Evolutionary conservation across 23 tunicate species (phyloP).

Genomic region (Trididemnum miniatum): DNA sequence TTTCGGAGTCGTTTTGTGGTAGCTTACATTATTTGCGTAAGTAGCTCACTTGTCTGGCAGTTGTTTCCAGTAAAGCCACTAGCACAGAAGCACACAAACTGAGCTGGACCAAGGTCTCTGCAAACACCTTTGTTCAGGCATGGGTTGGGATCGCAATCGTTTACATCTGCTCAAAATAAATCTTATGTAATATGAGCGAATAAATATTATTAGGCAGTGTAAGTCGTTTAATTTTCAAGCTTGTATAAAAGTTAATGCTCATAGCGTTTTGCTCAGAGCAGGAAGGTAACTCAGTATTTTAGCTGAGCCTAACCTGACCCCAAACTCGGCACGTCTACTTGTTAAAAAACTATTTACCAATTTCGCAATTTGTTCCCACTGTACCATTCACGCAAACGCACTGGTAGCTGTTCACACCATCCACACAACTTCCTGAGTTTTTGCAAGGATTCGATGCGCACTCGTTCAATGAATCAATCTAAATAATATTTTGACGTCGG

Average conservation of each 20-base stretch:
- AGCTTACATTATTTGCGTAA: too few relatives aligned
- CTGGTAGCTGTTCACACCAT: slow-evolving; percentile 32
- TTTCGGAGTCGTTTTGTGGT: too few relatives aligned
- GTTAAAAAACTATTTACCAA: slow-evolving; percentile 18
- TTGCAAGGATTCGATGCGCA: slow-evolving; percentile 71
- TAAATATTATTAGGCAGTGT: too few relatives aligned
- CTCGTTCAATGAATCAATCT: slow-evolving; percentile 73
- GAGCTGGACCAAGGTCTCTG: slow-evolving; percentile 39
- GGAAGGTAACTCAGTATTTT: neutral
- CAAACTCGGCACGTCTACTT: neutral
- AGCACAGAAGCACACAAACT: slow-evolving; percentile 55
- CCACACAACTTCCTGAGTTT: slow-evolving; percentile 49
- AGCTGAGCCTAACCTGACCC: neutral
- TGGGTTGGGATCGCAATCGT: slow-evolving; percentile 67
- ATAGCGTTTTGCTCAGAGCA: neutral
- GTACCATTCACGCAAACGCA: slow-evolving; percentile 68
- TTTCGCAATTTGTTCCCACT: slow-evolving; percentile 55
- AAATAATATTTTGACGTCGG: neutral
- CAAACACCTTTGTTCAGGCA: slow-evolving; percentile 57
- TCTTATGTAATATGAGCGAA: too few relatives aligned
- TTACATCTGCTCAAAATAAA: slow-evolving; percentile 46
- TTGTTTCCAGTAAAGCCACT: slow-evolving; percentile 53
- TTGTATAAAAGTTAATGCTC: too few relatives aligned
- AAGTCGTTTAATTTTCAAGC: too few relatives aligned
- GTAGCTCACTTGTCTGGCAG: slow-evolving; percentile 77